A percentile compares a stretch with the other conserved stretches of the same genome.
These are phyloP conservation scores for Sebastes variabilis DNA, from an alignment of 2,797 vertebrate species.

Conservation along the genomic window DNA sequence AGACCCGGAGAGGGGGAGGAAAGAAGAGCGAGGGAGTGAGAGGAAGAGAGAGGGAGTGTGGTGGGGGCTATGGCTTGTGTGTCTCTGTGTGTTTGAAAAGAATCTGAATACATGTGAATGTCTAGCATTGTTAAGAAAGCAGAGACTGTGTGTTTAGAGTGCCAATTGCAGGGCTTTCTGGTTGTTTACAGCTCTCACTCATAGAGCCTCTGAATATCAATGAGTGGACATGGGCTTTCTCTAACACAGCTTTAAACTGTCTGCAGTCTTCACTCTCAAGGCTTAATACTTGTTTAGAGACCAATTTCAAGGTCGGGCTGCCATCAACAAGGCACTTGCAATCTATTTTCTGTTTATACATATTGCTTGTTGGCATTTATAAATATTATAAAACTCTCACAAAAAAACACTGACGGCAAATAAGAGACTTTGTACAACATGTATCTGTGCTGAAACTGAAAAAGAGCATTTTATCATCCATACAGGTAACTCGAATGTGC, in stretches of 20 bases:
- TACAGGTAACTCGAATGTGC: not conserved
- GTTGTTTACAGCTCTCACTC: slow-evolving; percentile 76
- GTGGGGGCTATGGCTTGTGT: slow-evolving; percentile 23
- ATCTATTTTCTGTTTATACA: not conserved
- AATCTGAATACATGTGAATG: slow-evolving; percentile 58
- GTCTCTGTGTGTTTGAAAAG: slow-evolving; percentile 23
- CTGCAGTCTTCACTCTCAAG: slow-evolving; percentile 13
- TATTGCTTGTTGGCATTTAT: not conserved
- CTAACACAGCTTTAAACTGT: slow-evolving; percentile 32
- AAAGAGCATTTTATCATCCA: not conserved
- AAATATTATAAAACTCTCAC: not conserved
- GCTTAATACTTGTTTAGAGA: slow-evolving; percentile 15
- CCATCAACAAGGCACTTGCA: slow-evolving; percentile 7
- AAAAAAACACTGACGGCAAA: not conserved
- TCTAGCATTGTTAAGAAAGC: slow-evolving; percentile 65
- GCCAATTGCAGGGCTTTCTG: slow-evolving; percentile 63
- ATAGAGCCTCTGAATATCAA: slow-evolving; percentile 72
- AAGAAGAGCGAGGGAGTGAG: slow-evolving; percentile 24
- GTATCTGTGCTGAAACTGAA: not conserved
- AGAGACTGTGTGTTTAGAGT: slow-evolving; percentile 42
- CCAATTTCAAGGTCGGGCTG: slow-evolving; percentile 30
- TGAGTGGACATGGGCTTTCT: slow-evolving; percentile 54
- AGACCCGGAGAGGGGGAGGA: slow-evolving; percentile 58
- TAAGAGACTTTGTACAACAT: not conserved
- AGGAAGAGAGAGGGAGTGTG: slow-evolving; percentile 9